These are phyloP conservation scores for Acyrthosiphon pisum DNA, from an alignment of 1,140 invertebrate genomes.

Conservation along the genomic window DNA sequence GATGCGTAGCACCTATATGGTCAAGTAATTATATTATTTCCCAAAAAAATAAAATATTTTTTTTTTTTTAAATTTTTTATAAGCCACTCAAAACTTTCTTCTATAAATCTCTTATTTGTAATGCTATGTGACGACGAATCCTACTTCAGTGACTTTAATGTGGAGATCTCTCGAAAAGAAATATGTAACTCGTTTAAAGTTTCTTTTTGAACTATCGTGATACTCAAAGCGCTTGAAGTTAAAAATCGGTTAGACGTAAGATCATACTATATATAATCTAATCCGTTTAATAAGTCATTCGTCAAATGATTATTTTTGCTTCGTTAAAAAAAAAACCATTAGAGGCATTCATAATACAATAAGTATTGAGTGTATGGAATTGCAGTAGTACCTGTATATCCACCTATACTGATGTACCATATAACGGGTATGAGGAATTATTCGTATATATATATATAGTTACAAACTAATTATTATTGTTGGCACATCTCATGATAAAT, in stretches of 20 bases:
- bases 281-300: background rate
- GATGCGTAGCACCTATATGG: background rate
- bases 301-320: background rate
- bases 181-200: constrained; percentile 16
- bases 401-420: background rate
- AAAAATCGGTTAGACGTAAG: background rate
- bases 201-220: background rate
- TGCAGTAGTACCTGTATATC: background rate
- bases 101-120: background rate
- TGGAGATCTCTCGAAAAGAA: background rate
- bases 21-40: background rate
- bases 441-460: background rate
- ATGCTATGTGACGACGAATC: background rate
- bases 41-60: background rate
- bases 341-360: background rate
- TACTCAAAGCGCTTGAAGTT: background rate
- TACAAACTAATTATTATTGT: too few relatives aligned
- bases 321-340: background rate
- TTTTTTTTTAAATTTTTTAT: background rate
- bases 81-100: background rate
- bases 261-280: background rate
- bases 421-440: background rate
- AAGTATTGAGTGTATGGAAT: background rate
- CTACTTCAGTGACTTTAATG: background rate
- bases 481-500: too few relatives aligned